phyloP scores from a whole-genome alignment of 2,888 invertebrate species.

The Chaitophorus viminalis region DNA sequence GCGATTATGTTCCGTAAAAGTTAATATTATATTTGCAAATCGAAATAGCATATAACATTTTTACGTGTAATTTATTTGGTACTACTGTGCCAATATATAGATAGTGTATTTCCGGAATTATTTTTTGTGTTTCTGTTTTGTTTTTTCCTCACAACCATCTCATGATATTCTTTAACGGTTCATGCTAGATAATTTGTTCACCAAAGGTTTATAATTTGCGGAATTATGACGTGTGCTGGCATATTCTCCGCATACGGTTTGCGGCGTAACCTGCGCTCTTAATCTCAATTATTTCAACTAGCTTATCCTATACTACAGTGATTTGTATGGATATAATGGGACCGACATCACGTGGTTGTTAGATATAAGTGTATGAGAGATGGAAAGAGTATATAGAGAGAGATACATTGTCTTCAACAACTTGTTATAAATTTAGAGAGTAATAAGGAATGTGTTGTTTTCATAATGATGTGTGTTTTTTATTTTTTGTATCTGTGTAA shows the following conservation, averaged over 20 bases:
- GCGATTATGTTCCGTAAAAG: too few relatives aligned
- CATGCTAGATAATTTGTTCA: not conserved
- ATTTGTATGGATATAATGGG: not conserved
- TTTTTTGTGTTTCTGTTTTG: not conserved
- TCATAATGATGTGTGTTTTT: too few relatives aligned
- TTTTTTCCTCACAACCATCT: not conserved
- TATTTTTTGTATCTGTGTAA: too few relatives aligned
- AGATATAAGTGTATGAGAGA: too few relatives aligned
- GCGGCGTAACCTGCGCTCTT: not conserved
- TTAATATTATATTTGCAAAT: not conserved
- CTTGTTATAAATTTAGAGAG: too few relatives aligned
- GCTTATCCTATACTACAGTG: not conserved
- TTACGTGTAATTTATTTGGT: not conserved
- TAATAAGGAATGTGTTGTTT: too few relatives aligned
- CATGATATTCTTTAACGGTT: not conserved
- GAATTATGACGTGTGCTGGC: conserved; percentile 21
- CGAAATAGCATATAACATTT: not conserved
- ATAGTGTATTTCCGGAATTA: not conserved
- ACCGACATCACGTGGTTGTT: not conserved
- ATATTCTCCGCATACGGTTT: not conserved
- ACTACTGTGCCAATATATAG: not conserved
- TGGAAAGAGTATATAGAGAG: too few relatives aligned
- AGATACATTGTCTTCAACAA: not conserved
- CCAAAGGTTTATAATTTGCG: conserved; percentile 4
- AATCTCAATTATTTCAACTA: conserved; percentile 30